Conservation (phyloP, 30 jellyfish, hydroid and myxozoan genomes). For the Pelagia noctiluca region DNA sequence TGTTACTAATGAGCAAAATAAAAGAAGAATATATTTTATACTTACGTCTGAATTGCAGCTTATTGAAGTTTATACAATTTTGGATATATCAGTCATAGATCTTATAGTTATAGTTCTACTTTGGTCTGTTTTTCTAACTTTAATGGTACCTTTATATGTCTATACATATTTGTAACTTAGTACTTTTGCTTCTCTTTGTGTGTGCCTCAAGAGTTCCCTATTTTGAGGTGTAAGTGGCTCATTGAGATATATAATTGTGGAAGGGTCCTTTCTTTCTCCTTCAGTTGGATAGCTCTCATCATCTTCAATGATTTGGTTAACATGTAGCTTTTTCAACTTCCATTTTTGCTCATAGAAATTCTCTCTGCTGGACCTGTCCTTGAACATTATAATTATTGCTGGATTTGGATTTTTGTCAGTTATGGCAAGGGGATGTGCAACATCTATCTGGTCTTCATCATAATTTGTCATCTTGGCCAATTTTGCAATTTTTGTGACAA, state of each 20-base stretch:
- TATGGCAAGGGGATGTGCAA: neutral
- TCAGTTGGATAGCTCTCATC: neutral
- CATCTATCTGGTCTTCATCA: neutral
- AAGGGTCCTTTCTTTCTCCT: neutral
- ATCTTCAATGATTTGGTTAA: no score
- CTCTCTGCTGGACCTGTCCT: neutral
- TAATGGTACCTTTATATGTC: no score
- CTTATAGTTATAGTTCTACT: no score
- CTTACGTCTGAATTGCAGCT: neutral
- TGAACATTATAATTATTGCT: neutral
- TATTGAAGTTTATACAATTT: neutral
- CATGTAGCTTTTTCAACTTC: neutral
- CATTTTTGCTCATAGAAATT: no score
- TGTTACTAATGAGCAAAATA: no score
- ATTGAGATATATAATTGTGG: neutral
- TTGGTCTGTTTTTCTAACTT: no score
- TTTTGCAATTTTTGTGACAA: neutral
- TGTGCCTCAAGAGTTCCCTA: neutral
- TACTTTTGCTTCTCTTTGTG: neutral
- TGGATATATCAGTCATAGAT: no score
- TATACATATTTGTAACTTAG: no score
- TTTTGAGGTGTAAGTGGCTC: neutral
- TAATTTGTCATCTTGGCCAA: neutral
- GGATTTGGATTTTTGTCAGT: neutral
- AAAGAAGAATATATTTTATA: neutral